Evolutionary conservation across 2,797 vertebrate species (phyloP).

Genomic region (Todus mexicanus): DNA sequence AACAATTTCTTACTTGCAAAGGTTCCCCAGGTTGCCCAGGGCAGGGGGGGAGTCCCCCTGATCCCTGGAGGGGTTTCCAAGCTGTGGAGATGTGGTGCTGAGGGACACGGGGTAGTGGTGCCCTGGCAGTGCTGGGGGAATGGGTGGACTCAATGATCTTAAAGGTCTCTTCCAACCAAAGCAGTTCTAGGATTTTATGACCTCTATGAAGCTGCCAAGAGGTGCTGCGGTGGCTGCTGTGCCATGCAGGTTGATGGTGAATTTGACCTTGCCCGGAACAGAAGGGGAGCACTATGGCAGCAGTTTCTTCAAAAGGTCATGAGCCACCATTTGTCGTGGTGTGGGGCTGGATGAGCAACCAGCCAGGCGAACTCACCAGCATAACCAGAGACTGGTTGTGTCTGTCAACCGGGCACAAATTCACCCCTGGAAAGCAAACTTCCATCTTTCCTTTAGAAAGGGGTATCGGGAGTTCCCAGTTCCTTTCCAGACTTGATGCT

Average conservation of each 20-base stretch:
- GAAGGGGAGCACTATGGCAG: accelerated
- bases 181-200: neutral
- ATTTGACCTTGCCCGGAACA: accelerated
- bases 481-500: neutral
- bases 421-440: neutral
- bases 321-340: accelerated
- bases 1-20: neutral
- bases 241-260: neutral
- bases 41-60: neutral
- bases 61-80: neutral
- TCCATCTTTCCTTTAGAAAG: neutral
- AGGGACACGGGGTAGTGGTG: neutral
- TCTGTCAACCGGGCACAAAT: neutral
- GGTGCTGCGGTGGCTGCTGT: accelerated
- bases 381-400: neutral
- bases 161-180: neutral
- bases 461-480: neutral
- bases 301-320: neutral
- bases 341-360: neutral
- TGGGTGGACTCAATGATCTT: neutral
- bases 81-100: neutral
- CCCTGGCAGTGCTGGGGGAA: neutral
- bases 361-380: neutral
- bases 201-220: neutral
- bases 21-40: neutral